These are phyloP conservation scores for Cochlearius cochlearius DNA, from an alignment of 2,113 vertebrate species.

Conservation along the genomic window DNA sequence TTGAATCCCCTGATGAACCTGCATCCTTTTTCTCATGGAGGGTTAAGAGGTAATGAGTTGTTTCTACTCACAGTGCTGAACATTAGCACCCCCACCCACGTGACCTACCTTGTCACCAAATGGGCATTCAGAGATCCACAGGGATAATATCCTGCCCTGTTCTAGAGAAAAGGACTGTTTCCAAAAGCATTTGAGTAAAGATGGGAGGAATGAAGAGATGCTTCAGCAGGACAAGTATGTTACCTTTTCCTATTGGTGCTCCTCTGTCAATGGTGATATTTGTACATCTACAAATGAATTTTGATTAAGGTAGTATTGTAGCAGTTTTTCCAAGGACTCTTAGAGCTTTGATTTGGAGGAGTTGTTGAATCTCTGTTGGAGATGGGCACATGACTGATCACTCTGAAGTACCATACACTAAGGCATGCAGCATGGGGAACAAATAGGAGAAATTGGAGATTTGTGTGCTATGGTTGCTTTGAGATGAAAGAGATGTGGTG, in stretches of 20 bases:
- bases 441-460: not conserved
- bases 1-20: not conserved
- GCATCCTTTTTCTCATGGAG: not conserved
- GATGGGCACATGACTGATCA: accelerated
- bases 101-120: not conserved
- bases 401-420: not conserved
- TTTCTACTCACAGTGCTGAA: not conserved
- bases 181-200: not conserved
- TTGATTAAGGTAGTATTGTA: not conserved
- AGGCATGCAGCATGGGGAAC: not conserved
- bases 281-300: not conserved
- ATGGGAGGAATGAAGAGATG: not conserved
- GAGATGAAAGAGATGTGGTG: not conserved
- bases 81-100: not conserved
- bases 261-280: accelerated
- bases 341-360: not conserved
- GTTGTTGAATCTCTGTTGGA: not conserved
- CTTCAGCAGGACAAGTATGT: not conserved
- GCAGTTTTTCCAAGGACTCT: not conserved
- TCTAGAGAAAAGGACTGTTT: not conserved
- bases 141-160: not conserved
- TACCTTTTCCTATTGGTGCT: not conserved
- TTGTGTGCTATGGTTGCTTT: not conserved
- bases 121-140: not conserved
- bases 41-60: not conserved